Conservation (phyloP, 2,113 vertebrate genomes). For the Gobio gobio region DNA sequence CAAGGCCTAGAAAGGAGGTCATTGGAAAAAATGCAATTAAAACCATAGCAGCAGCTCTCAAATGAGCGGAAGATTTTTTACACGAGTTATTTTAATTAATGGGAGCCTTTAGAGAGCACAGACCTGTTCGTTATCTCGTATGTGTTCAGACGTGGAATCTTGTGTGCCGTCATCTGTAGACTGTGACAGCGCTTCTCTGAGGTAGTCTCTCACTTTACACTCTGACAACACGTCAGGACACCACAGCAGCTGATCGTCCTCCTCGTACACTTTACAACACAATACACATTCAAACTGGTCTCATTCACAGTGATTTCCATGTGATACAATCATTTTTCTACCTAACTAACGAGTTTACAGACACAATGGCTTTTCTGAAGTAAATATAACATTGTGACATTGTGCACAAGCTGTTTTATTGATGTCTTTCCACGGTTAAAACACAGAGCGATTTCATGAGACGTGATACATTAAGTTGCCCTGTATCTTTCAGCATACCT, state of each 20-base stretch:
- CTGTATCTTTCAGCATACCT: too few species aligned
- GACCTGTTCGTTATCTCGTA: conserved; percentile 93
- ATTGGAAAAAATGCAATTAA: conserved; percentile 7
- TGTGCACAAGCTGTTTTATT: too few species aligned
- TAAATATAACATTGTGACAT: too few species aligned
- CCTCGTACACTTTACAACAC: conserved; percentile 83
- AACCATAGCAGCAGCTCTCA: not conserved
- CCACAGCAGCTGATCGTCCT: conserved; percentile 94
- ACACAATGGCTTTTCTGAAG: too few species aligned
- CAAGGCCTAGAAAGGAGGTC: conserved; percentile 79
- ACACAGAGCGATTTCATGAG: too few species aligned
- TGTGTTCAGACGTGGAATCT: conserved; percentile 79
- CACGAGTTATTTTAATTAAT: not conserved
- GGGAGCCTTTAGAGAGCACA: not conserved
- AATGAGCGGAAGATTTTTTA: not conserved
- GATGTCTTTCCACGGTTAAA: too few species aligned
- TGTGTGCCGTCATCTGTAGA: conserved; percentile 80
- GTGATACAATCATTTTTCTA: not conserved
- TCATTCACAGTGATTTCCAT: too few species aligned
- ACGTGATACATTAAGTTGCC: too few species aligned
- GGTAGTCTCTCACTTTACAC: conserved; percentile 88
- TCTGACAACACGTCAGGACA: conserved; percentile 85
- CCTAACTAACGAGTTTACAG: too few species aligned
- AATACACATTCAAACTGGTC: not conserved
- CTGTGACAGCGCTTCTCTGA: conserved; percentile 84